A percentile compares a stretch with the other conserved stretches of the same genome.
phyloP scores from a whole-genome alignment of 2,113 vertebrate genomes.

The Mustelus asterias region DNA sequence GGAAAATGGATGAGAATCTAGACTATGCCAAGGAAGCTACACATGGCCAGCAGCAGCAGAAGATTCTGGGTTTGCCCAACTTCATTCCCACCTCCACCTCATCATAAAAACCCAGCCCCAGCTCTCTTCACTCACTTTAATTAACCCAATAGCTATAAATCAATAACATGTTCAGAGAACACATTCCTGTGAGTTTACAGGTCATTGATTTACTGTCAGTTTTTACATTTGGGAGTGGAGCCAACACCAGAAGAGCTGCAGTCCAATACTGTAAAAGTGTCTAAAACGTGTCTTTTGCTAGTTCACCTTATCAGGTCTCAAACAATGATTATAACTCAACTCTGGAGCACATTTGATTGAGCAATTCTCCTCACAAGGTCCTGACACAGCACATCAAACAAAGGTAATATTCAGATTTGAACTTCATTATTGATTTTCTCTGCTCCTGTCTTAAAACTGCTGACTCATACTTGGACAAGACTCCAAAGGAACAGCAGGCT shows the following conservation, averaged over 20 bases:
- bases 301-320: not conserved
- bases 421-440: not conserved
- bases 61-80: not conserved
- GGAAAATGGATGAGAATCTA: not conserved
- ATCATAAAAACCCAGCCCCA: not conserved
- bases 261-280: not conserved
- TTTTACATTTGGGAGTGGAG: not conserved
- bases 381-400: not conserved
- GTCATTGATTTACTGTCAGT: constrained; percentile 2
- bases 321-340: not conserved
- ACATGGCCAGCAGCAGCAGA: not conserved
- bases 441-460: not conserved
- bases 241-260: not conserved
- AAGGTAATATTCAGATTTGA: not conserved
- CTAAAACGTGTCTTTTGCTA: not conserved
- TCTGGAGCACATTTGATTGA: not conserved
- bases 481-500: not conserved
- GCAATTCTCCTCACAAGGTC: not conserved
- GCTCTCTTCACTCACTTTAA: not conserved
- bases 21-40: too few species aligned
- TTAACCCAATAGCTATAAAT: not conserved
- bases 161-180: not conserved
- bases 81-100: not conserved
- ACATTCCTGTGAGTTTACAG: not conserved
- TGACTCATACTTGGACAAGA: not conserved